Evolutionary conservation across 2,888 invertebrate species (phyloP).

Genomic region (Yponomeuta plumbellus): DNA sequence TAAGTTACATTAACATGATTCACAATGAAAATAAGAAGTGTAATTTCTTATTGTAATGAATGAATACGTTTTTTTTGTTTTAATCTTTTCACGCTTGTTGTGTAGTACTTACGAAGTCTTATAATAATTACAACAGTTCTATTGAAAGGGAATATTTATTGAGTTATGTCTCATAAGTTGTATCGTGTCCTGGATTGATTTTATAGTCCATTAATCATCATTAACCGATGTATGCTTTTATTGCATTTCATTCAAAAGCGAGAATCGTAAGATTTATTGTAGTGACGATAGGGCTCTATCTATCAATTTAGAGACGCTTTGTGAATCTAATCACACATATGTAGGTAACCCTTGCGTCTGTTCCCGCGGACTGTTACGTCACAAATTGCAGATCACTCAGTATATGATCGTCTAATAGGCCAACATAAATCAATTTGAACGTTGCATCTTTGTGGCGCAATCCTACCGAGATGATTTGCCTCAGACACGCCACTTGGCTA

Average conservation of each 20-base stretch:
- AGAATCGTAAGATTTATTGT: no score
- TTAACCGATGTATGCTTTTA: no score
- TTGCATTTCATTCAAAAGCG: no score
- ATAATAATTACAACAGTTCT: not conserved
- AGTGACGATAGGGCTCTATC: not conserved
- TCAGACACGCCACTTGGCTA: not conserved
- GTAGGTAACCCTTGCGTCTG: not conserved
- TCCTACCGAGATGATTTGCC: not conserved
- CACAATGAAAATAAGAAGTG: not conserved
- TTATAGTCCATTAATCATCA: no score
- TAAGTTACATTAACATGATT: not conserved
- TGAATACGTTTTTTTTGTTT: not conserved
- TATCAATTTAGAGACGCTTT: not conserved
- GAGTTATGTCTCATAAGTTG: not conserved
- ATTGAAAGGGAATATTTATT: not conserved
- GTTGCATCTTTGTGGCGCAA: not conserved
- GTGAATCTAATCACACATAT: not conserved
- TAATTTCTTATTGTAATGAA: not conserved
- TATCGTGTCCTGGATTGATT: no score
- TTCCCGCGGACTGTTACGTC: slow-evolving; percentile 2
- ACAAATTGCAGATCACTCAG: slow-evolving; percentile 3
- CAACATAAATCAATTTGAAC: slow-evolving; percentile 3
- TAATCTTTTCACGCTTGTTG: no score
- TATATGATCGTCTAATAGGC: slow-evolving; percentile 5
- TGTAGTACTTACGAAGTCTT: no score